Evolutionary conservation across 1,140 invertebrate species (phyloP), one percentile per base, ranked within the genome.

Genomic region (Cepaea nemoralis): DNA sequence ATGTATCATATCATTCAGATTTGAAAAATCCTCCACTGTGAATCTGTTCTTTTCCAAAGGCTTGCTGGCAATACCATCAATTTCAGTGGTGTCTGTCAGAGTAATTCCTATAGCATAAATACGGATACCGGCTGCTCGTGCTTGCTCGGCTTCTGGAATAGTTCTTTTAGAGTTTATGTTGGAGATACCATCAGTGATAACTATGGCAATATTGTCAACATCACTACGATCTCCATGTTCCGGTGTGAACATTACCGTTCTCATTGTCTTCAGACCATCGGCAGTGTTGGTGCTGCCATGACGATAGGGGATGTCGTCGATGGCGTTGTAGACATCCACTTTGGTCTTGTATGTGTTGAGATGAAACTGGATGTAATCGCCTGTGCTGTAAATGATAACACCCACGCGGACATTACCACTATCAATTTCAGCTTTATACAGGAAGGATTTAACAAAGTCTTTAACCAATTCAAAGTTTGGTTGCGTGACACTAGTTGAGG

Each of bases 401-500:
- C 70, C 70, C 3, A 73, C 70, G 22, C 70, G 40, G 6, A 73
- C 70, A 73, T 73, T 73, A 40, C 70, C 70, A 37, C 39, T n/a
- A 42, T 73, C 70, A 73, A 73, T 73, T 16, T 73, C 70, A 42
- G 70, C 70, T 22, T 73, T 39, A 37, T 39, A 42, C 33, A 73
- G 70, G 37, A 73, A 73, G 27, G 40, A 37, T 73, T 73, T 73
- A 10, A 73, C 14, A 73, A 73, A 73, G 70, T 73, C 70, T 33
- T 35, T 70, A n/a, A 70, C 33, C 71, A 74, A 31, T 48, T 74
- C 71, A 74, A 74, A 74, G 71, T 74, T 74, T 37, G 71, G 71
- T 27, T 42, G 42, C 31, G 71, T 74, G n/a, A 74, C 71, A 74
- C 71, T 74, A 10, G 71, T 74, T 1, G 71, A 74, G 19, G 71